These are phyloP conservation scores for Epinephelus moara DNA, from an alignment of 2,113 vertebrate species.

Conservation along the genomic window DNA sequence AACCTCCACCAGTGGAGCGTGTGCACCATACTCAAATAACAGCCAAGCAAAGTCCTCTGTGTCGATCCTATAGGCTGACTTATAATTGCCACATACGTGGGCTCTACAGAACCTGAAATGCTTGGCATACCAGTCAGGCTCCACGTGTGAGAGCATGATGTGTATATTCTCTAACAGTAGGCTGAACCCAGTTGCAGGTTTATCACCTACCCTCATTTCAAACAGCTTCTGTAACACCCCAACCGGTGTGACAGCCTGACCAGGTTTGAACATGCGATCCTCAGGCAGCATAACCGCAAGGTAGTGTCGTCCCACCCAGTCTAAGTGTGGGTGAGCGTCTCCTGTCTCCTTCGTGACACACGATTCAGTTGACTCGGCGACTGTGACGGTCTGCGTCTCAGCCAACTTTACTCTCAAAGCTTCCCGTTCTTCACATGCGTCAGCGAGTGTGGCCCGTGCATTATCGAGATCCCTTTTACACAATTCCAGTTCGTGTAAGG, in stretches of 20 bases:
- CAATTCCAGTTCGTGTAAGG: no score
- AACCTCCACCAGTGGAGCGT: constrained; percentile 9
- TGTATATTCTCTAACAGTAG: constrained; percentile 1
- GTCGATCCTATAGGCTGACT: background rate
- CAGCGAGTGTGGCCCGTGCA: no score
- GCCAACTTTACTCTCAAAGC: no score
- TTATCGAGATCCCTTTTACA: no score
- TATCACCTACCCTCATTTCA: constrained; percentile 5
- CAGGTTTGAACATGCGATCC: constrained; percentile 14
- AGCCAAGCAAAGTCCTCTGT: constrained; percentile 5
- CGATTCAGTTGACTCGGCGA: no score
- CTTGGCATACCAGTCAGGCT: constrained; percentile 16
- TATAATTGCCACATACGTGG: background rate
- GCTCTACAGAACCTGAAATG: background rate
- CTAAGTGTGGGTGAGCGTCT: background rate
- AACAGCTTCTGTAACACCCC: constrained; percentile 19
- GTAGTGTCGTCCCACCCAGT: constrained; percentile 26
- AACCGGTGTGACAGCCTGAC: background rate
- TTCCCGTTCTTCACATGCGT: no score
- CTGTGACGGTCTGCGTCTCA: no score
- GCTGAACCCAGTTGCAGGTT: background rate
- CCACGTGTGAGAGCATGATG: background rate
- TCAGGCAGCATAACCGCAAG: background rate
- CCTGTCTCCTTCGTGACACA: background rate
- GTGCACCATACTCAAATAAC: background rate